phyloP scores from a whole-genome alignment of 2,888 invertebrate species.

The Protonemura montana region DNA sequence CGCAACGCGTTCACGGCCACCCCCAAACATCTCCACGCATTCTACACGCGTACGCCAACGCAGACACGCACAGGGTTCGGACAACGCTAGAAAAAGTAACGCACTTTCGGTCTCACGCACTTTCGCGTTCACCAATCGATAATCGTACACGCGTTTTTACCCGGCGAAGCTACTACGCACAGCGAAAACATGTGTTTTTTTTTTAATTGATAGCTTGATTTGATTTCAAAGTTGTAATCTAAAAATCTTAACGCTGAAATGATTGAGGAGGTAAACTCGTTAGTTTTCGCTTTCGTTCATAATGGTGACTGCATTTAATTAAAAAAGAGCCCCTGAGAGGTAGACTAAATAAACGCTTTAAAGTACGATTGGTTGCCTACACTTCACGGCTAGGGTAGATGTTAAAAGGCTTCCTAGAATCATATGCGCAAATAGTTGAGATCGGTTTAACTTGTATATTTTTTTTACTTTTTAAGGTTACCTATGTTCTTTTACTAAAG shows the following conservation, averaged over 20 bases:
- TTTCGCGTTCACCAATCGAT: not conserved
- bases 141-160: not conserved
- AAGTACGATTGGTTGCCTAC: constrained; percentile 4
- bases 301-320: no score
- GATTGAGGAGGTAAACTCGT: no score
- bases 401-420: not conserved
- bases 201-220: not conserved
- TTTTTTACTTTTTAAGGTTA: not conserved
- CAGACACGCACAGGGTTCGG: not conserved
- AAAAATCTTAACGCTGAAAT: no score
- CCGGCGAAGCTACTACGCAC: not conserved
- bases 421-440: not conserved
- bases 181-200: not conserved
- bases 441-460: not conserved
- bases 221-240: not conserved
- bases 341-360: not conserved
- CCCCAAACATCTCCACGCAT: not conserved
- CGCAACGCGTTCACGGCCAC: not conserved
- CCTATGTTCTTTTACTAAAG: not conserved
- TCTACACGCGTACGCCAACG: not conserved
- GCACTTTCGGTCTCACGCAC: not conserved
- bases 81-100: constrained; percentile 1
- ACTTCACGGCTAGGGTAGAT: not conserved
- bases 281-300: no score
- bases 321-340: not conserved